Evolutionary conservation across 2,888 invertebrate genomes (phyloP), one percentile per base, ranked within the genome.

Genomic region (Philonicus albiceps): DNA sequence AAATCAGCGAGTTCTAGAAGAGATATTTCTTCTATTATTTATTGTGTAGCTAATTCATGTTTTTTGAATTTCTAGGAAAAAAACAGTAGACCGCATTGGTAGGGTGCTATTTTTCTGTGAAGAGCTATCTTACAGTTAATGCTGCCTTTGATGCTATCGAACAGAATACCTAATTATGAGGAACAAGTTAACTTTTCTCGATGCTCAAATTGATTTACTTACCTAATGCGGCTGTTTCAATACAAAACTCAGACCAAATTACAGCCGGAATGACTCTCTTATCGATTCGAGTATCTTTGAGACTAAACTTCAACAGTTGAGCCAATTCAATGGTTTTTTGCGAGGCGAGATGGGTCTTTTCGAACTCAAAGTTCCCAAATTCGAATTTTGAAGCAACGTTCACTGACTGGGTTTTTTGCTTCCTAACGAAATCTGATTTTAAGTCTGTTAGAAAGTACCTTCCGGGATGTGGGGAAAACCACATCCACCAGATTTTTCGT

Each of bases 401-500:
- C 2, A 95, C 94, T 83, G 92, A 92, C 86, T 93, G 92, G 55
- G 90, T 89, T 31, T 92, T 91, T 55, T 90, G 91, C 78, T 93
- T 92, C 87, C 93, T 91, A 73, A 90, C 89, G 40, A 90, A 2
- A 6, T 40, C 43, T 5, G 84, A 30, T 91, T 91, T 93, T 90
- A 92, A 93, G 89, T 96, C 96, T 80, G 94, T 94, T 8, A 96
- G 91, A 64, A 91, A 91, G 91, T 96, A 96, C 78, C 95, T 93
- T 87, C 96, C 95, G 16, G 97, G 97, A 89, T 95, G 94, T 3
- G 94, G 94, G 87, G 96, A 95, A 90, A 95, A 94, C 94, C 95
- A 96, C 92, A 96, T 95, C 97, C 97, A 97, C 97, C 97, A 97
- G 89, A 95, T 95, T 90, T 96, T 96, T 86, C 96, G 94, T 89